Evolutionary conservation across 2,888 invertebrate species (phyloP), one percentile per base, ranked within the genome.

Genomic region (Patella pellucida): DNA sequence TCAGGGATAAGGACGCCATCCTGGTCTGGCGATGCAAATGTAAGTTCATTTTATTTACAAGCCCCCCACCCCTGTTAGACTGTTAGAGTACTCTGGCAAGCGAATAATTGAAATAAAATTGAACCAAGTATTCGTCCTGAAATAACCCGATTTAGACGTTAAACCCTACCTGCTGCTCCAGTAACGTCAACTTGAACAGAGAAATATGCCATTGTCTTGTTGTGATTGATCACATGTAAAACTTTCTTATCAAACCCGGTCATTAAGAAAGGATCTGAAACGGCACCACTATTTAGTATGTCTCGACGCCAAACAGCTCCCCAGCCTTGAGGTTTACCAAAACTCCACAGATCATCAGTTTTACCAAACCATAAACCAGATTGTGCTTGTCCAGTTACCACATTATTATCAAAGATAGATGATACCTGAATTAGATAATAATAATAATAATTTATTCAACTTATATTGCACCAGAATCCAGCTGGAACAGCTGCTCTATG

Each of bases 321-420:
- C 81, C 81, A 81, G 0, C 81, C 81, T 74, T 80, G 77, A 15
- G 82, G 82, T 73, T 82, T 82, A 3, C 82, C 82, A 71, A 79
- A 82, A 16, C 77, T 76, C 82, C 82, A 82, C 23, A 80, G 76
- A 72, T 82, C 79, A 23, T 79, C 79, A 4, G 79, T 79, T 72
- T 79, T 79, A 52, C 79, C 79, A 19, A 79, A 78, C 79, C 79
- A 79, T 14, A 79, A 69, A 1, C 79, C 79, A 7, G 82, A 80
- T 78, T 82, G 82, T 9, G 82, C 74, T 70, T 82, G 82, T 2
- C 82, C 82, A 15, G 80, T 81, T 19, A 82, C 80, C 19, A 80
- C 80, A 68, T 82, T 82, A 74, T 80, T 81, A 78, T 80, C 80
- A 62, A 77, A 76, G 27, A 82, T 77, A 23, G 80, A 71, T 3